phyloP scores from a whole-genome alignment of 2,888 invertebrate species.

The Campoplex capitator region DNA sequence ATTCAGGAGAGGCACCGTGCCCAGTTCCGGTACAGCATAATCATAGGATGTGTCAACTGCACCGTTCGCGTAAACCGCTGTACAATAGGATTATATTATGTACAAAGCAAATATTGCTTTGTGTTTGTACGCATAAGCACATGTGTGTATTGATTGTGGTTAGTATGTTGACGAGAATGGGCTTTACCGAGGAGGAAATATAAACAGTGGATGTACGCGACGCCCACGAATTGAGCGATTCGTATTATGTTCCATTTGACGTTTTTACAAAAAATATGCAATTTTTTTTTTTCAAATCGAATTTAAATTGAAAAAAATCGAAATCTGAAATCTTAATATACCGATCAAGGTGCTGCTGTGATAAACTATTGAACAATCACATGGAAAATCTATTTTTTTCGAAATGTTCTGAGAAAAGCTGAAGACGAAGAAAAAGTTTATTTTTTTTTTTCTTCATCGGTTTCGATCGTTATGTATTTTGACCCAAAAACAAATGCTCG shows the following conservation, averaged over 20 bases:
- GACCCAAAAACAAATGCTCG: not conserved
- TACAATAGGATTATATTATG: constrained; percentile 61
- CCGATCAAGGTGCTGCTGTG: too few relatives aligned
- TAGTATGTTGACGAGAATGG: constrained; percentile 70
- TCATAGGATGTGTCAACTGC: constrained; percentile 89
- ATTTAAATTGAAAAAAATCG: not conserved
- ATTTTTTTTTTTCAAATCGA: not conserved
- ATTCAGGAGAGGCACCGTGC: constrained; percentile 89
- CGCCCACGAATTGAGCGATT: constrained; percentile 55
- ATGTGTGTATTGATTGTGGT: constrained; percentile 79
- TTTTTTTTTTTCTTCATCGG: not conserved
- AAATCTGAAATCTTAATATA: too few relatives aligned
- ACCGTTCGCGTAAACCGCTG: constrained; percentile 83
- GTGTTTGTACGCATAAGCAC: constrained; percentile 33
- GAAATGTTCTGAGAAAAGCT: too few relatives aligned
- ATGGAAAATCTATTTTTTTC: too few relatives aligned
- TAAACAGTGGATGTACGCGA: constrained; percentile 58
- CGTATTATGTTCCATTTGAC: constrained; percentile 12
- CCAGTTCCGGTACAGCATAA: constrained; percentile 92
- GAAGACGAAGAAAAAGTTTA: too few relatives aligned
- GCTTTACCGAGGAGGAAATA: constrained; percentile 73
- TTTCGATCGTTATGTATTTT: not conserved
- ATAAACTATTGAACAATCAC: too few relatives aligned
- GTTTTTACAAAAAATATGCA: not conserved
- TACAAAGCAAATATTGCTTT: constrained; percentile 50